Evolutionary conservation across 2,888 invertebrate genomes (phyloP), one percentile per base, ranked within the genome.

Genomic region (Clitarchus hookeri): DNA sequence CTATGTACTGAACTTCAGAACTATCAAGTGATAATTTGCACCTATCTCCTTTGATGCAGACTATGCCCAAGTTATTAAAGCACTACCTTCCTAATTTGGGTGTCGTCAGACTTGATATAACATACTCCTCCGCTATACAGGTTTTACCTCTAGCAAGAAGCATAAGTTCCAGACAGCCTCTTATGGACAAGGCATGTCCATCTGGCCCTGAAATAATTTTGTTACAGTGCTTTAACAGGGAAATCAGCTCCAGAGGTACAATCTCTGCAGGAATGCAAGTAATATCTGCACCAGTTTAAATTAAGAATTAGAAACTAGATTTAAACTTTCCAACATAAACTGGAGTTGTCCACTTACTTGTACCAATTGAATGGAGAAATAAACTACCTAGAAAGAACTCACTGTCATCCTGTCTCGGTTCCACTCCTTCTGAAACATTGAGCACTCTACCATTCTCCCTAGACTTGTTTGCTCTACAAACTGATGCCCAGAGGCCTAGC

Each of bases 311-410:
- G 8, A 65, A 23, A 65, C 16, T 19, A 23, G 65, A 16, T 23
- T 65, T 19, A n/a, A 65, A 65, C 0, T 65, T n/a, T n/a, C 16
- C n/a, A 65, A 65, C n/a, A 65, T 65, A 65, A 65, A 65, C 65
- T 65, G 65, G 16, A 65, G 65, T 65, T n/a, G n/a, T 65, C n/a
- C n/a, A 65, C n/a, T 65, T 65, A 65, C n/a, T 65, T 65, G 65
- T n/a, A 65, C 65, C 11, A n/a, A 65, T n/a, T 65, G 65, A 65
- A 65, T 65, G 11, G 65, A 65, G 8, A 65, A 65, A 65, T 65
- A 65, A 65, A n/a, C n/a, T 65, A 23, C 65, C 65, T n/a, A 65
- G 16, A n/a, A 65, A 65, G 65, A 65, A n/a, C n/a, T n/a, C 65
- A 65, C 8, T 23, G n/a, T 23, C n/a, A 11, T 65, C 16, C 65